Evolutionary conservation across 2,113 vertebrate species (phyloP), one percentile per base, ranked within the genome.

Genomic region (Nettapus auritus): DNA sequence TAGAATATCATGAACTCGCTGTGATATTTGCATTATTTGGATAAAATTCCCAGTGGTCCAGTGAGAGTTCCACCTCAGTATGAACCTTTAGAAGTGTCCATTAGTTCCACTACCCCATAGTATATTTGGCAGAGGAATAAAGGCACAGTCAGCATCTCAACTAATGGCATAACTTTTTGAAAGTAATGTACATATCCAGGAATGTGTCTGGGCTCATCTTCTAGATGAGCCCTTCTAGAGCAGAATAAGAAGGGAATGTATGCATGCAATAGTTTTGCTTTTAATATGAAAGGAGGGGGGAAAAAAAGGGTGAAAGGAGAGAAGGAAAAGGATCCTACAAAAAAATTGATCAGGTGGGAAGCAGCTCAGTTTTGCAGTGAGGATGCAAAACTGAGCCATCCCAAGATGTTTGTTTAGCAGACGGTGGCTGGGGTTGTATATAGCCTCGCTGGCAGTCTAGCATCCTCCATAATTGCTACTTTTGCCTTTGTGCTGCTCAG

Each of bases 11-110:
- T 73, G 53, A 86, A 89, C 66, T 74, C 36, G 28, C 46, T 6
- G 2, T 86, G 79, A 46, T 90, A 88, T 93, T 96, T 94, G 78
- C 66, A 78, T 91, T 91, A 78, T 94, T 93, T 88, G 73, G 60
- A 79, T 92, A 84, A 93, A 92, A 93, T 56, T 81, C 90, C 57
- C 93, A 36, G 40, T 13, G 50, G 33, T 71, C 53, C n/a, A 36
- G n/a, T 50, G 55, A 82, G 84, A 85, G 59, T 85, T 94, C 48
- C 85, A 57, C 42, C 69, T 88, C 76, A 60, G 12, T 82, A 70
- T 80, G 56, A 63, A 28, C 19, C 2, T 3, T 3, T 73, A 76
- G 36, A 82, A 73, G 18, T 70, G 36, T 34, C 85, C 3, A 0
- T 68, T 52, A 56, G 53, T 44, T 94, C 53, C 64, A n/a, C 7